Evolutionary conservation across 2,888 invertebrate genomes (phyloP).

Genomic region (Pammene fasciana): DNA sequence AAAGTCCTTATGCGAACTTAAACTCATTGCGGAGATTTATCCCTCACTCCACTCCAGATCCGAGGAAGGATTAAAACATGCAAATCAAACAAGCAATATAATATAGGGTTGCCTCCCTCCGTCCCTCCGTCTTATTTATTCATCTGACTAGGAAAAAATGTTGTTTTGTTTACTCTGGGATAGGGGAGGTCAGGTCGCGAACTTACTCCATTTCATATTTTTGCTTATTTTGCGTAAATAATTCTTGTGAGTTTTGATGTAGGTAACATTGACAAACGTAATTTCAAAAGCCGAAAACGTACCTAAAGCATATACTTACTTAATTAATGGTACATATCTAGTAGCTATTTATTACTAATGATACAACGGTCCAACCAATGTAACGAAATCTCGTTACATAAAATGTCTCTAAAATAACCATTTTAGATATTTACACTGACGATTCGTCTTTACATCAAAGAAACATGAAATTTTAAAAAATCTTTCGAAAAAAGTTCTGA

Average conservation of each 20-base stretch:
- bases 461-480: too few species aligned
- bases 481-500: too few species aligned
- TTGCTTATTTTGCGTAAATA: conserved; percentile 61
- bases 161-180: conserved; percentile 78
- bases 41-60: conserved; percentile 57
- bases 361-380: too few species aligned
- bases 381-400: too few species aligned
- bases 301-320: too few species aligned
- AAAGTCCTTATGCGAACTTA: conserved; percentile 18
- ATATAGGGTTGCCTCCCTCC: conserved; percentile 70
- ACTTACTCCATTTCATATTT: conserved; percentile 67
- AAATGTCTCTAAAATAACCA: too few species aligned
- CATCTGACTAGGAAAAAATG: conserved; percentile 77
- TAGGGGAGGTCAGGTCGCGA: conserved; percentile 61
- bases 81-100: conserved; percentile 78
- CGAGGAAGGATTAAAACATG: conserved; percentile 81
- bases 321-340: too few species aligned
- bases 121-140: conserved; percentile 81
- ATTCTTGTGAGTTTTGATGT: not conserved
- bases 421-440: too few species aligned
- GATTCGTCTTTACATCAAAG: too few species aligned
- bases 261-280: not conserved
- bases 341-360: too few species aligned
- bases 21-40: conserved; percentile 19
- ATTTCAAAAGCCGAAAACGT: too few species aligned